Percentiles rank a stretch among this genome's conserved stretches.
Evolutionary conservation across 2,888 invertebrate genomes (phyloP).

Genomic region (Perithous albicinctus): DNA sequence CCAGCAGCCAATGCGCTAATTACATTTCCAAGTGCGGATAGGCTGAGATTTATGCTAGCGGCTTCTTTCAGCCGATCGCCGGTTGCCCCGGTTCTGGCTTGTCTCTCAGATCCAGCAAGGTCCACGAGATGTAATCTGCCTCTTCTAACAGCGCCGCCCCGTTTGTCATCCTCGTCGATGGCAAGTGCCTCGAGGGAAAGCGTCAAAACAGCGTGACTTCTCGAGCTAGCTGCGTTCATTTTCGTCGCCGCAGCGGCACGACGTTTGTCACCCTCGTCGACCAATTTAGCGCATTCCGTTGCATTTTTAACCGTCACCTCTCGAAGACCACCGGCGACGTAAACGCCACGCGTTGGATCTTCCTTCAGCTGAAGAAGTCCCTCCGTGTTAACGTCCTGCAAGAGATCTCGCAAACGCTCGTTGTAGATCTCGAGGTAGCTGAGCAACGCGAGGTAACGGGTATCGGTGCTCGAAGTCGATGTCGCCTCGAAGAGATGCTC

Average conservation of each 20-base stretch:
- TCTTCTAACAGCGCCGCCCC: constrained; percentile 86
- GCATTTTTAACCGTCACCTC: constrained; percentile 89
- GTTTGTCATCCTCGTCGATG: constrained; percentile 81
- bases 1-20: constrained; percentile 94
- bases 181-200: constrained; percentile 93
- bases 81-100: constrained; percentile 93
- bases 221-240: constrained; percentile 95
- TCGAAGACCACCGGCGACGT: constrained; percentile 86
- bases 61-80: constrained; percentile 95
- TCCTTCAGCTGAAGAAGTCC: constrained; percentile 88
- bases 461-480: constrained; percentile 88
- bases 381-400: constrained; percentile 87
- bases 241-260: constrained; percentile 93
- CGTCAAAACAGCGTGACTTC: constrained; percentile 95
- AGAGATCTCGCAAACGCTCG: constrained; percentile 91
- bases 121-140: constrained; percentile 95
- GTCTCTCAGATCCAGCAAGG: constrained; percentile 95
- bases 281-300: constrained; percentile 90
- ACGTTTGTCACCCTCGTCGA: constrained; percentile 92
- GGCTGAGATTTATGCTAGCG: constrained; percentile 94
- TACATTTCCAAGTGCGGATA: constrained; percentile 95
- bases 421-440: constrained; percentile 95
- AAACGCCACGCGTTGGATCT: constrained; percentile 86
- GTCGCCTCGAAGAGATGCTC: constrained; percentile 96
- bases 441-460: constrained; percentile 91